Evolutionary conservation across 2,113 vertebrate genomes (phyloP).

Genomic region (Emydura subglobosa): DNA sequence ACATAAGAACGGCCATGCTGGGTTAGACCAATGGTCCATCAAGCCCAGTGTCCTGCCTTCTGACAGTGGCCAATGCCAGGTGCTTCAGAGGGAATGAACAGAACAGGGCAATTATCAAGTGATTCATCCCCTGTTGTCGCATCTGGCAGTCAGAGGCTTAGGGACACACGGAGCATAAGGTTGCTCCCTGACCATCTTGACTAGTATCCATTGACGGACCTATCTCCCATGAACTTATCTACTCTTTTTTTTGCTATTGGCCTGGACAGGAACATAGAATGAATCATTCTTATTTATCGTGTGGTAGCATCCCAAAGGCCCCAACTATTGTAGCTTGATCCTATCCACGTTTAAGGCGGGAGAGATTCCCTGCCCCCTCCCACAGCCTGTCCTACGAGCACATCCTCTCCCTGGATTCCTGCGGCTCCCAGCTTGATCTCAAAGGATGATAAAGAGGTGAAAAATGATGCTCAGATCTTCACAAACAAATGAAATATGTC

Average conservation of each 20-base stretch:
- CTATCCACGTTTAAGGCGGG: slow-evolving; percentile 47
- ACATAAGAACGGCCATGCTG: not conserved
- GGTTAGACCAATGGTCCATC: not conserved
- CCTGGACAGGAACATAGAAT: slow-evolving; percentile 3
- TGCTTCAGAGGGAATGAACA: not conserved
- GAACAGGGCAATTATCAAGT: not conserved
- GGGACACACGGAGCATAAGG: not conserved
- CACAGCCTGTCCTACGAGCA: fast-evolving
- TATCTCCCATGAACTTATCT: not conserved
- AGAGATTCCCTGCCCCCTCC: not conserved
- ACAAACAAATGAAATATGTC: not conserved
- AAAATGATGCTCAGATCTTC: not conserved
- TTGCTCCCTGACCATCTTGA: not conserved
- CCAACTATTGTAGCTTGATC: not conserved
- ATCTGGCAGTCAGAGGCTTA: not conserved
- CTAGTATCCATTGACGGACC: not conserved
- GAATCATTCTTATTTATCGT: slow-evolving; percentile 70
- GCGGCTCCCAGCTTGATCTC: not conserved
- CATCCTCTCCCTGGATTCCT: not conserved
- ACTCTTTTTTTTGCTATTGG: not conserved
- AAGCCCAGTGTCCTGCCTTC: not conserved
- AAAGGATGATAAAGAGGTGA: not conserved
- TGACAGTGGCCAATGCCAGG: not conserved
- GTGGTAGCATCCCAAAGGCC: not conserved
- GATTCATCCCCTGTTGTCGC: not conserved